Conservation (phyloP, 2,113 vertebrate genomes). For the Todiramphus saurophagus region DNA sequence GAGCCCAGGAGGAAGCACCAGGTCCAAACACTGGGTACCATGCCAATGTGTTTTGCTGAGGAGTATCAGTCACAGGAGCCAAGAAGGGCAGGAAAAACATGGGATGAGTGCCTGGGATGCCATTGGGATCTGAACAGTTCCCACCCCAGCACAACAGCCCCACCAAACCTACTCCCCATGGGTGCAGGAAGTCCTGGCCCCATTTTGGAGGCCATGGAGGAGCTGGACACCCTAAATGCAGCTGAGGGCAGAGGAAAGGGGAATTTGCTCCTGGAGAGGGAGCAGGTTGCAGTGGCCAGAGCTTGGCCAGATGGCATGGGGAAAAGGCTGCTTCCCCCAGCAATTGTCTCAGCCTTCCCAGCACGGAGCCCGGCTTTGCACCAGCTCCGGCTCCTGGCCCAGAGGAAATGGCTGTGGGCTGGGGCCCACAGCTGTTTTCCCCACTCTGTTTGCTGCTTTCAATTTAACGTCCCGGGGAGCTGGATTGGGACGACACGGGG, state of each 20-base stretch:
- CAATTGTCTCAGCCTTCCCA: background rate
- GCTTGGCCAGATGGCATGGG: background rate
- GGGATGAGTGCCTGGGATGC: background rate
- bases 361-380: background rate
- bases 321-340: background rate
- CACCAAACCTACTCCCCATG: background rate
- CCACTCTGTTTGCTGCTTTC: slow-evolving; percentile 10
- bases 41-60: fast-evolving
- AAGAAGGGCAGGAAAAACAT: background rate
- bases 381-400: background rate
- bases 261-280: background rate
- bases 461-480: background rate
- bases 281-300: fast-evolving
- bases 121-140: fast-evolving
- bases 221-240: background rate
- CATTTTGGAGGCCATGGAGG: fast-evolving
- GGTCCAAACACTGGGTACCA: fast-evolving
- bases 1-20: background rate
- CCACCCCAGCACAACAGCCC: background rate
- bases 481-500: background rate
- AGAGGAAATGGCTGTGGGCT: slow-evolving; percentile 35
- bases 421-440: slow-evolving; percentile 44
- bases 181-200: fast-evolving
- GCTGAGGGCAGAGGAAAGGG: background rate
- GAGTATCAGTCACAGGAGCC: fast-evolving